phyloP scores from a whole-genome alignment of 2,888 invertebrate genomes.

The Rambutsinella grinnellia region DNA sequence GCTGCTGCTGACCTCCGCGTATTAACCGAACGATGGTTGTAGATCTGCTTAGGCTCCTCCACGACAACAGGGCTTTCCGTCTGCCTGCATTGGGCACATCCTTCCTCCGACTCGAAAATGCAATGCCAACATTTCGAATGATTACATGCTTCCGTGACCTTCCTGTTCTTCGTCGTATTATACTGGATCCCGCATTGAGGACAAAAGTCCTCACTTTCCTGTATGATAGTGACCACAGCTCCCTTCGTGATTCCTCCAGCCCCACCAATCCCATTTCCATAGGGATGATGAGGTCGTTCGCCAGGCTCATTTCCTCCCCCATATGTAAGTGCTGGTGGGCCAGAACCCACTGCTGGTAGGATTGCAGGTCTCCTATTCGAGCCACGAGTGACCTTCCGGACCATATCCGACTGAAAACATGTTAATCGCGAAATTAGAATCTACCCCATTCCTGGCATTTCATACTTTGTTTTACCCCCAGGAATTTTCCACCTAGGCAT shows the following conservation, averaged over 20 bases:
- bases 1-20: conserved; percentile 14
- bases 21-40: not conserved
- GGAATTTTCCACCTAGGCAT: not conserved
- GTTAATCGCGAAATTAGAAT: too few species aligned
- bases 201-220: conserved; percentile 46
- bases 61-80: not conserved
- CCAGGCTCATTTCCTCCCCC: not conserved
- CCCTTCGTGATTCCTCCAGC: conserved; percentile 12
- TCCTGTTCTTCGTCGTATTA: conserved; percentile 47
- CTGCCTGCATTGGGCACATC: conserved; percentile 58
- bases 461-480: not conserved
- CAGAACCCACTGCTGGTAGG: conserved; percentile 1
- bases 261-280: conserved; percentile 26
- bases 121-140: conserved; percentile 63
- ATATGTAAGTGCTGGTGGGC: conserved; percentile 30
- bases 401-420: conserved; percentile 59
- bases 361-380: conserved; percentile 24
- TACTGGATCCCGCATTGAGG: conserved; percentile 58
- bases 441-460: too few species aligned
- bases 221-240: conserved; percentile 8
- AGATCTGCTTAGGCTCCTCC: not conserved
- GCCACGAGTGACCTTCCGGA: conserved; percentile 53
- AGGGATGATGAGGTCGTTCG: conserved; percentile 5
- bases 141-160: conserved; percentile 62
- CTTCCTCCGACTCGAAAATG: conserved; percentile 59